These are phyloP conservation scores for Melanotaenia pygmaea DNA, from an alignment of 2,797 vertebrate genomes.

Conservation along the genomic window DNA sequence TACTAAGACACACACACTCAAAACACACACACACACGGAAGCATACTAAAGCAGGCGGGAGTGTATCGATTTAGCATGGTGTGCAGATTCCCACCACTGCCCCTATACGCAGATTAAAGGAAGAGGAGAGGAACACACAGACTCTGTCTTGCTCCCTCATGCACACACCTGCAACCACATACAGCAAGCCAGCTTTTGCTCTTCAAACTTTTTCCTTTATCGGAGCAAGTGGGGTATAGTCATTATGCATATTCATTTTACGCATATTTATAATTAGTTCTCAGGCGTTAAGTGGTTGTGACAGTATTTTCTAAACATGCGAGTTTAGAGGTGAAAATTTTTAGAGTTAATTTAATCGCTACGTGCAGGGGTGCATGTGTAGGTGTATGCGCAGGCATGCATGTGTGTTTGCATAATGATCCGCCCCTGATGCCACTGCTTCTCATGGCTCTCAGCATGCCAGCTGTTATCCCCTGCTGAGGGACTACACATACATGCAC, in stretches of 20 bases:
- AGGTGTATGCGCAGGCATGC: constrained; percentile 10
- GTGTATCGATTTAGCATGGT: constrained; percentile 83
- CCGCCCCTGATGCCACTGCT: constrained; percentile 37
- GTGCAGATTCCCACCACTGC: constrained; percentile 83
- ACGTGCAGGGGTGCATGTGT: constrained; percentile 8
- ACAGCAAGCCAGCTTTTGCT: constrained; percentile 55
- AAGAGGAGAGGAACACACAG: constrained; percentile 54
- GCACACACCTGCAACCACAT: constrained; percentile 40
- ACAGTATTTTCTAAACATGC: constrained; percentile 65
- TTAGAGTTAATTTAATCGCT: constrained; percentile 50
- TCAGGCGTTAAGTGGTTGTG: constrained; percentile 58
- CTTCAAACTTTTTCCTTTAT: constrained; percentile 72
- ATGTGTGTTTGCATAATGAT: constrained; percentile 63
- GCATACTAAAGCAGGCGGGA: constrained; percentile 74
- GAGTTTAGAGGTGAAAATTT: constrained; percentile 42
- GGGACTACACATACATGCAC: constrained; percentile 15
- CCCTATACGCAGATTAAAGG: constrained; percentile 79
- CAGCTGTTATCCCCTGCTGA: constrained; percentile 70
- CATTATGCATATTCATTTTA: constrained; percentile 75
- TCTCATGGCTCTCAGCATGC: constrained; percentile 58
- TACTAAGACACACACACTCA: constrained; percentile 74
- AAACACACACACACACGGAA: constrained; percentile 29
- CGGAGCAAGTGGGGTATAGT: constrained; percentile 55
- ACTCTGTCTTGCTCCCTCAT: background rate
- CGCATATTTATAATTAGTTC: constrained; percentile 75